Evolutionary conservation across 2,113 vertebrate genomes (phyloP).

Genomic region (Cololabis saira): DNA sequence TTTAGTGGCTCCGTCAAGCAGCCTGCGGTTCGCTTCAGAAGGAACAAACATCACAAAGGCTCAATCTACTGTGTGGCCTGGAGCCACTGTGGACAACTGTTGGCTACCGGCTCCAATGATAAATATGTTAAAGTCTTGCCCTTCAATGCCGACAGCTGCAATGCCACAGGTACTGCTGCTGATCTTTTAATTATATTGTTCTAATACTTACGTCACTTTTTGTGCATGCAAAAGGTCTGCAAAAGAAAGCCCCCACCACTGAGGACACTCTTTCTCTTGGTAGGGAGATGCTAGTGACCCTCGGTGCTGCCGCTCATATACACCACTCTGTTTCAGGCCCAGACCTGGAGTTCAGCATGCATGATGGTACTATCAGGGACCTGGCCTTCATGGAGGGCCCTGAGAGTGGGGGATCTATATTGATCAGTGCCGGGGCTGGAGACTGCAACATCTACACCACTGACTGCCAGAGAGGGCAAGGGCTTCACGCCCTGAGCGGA

Average conservation of each 20-base stretch:
- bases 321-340: slow-evolving; percentile 87
- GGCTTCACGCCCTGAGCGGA: slow-evolving; percentile 93
- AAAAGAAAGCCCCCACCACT: not conserved
- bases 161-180: slow-evolving; percentile 87
- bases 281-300: not conserved
- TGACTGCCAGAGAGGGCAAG: slow-evolving; percentile 94
- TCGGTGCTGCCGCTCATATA: slow-evolving; percentile 40
- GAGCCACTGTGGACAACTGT: slow-evolving; percentile 95
- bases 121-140: slow-evolving; percentile 98
- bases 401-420: slow-evolving; percentile 93
- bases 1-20: slow-evolving; percentile 85
- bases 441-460: slow-evolving; percentile 96
- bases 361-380: slow-evolving; percentile 97
- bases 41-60: slow-evolving; percentile 99
- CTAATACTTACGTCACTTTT: no score
- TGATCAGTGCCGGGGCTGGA: slow-evolving; percentile 97
- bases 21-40: slow-evolving; percentile 92
- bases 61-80: slow-evolving; percentile 99
- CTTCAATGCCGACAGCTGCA: slow-evolving; percentile 94
- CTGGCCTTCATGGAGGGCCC: slow-evolving; percentile 98
- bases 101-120: slow-evolving; percentile 97
- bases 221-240: not conserved
- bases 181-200: no score
- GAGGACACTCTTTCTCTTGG: not conserved
- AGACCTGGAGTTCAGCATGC: slow-evolving; percentile 96